Base-by-base conservation (phyloP, 2,888 invertebrate genomes). In the Tetanocera ferruginea region DNA sequence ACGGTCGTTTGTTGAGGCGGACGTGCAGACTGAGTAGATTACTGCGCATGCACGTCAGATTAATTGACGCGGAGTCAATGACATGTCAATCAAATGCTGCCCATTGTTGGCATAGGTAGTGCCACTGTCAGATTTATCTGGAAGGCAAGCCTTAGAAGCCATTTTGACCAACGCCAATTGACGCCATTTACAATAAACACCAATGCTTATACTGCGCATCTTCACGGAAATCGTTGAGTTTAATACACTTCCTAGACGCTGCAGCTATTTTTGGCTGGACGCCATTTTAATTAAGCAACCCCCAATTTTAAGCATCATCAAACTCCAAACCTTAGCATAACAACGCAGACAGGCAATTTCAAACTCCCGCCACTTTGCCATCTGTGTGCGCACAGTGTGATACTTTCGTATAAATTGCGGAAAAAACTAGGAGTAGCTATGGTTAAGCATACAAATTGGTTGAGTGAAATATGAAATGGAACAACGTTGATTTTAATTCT, bases 21-120 rank as follows among this genome's bases (percentile, higher is more conserved):
- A 25, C 23, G 51, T 31, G 57, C 37, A 55, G 78, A 70, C 77
- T 78, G 79, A 77, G 78, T 76, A 80, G 80, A 80, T 80, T 80
- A 83, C 80, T 80, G 82, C 80, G 83, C 83, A 84, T 86, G 82
- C 76, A 82, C 78, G 79, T 81, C 85, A 84, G 86, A 84, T 86
- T 87, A 87, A 86, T 88, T 88, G 87, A 88, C 86, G 84, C 84
- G 85, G 86, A 88, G 88, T 89, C 88, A 89, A 86, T 88, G 88
- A 88, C 88, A 85, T 88, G 88, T 88, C 88, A 88, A 88, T 89
- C 88, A 88, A 87, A 81, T 80, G 77, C 70, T 74, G 78, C 78
- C 76, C 49, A 34, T 51, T n/a, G 76, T 43, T 66, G 76, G 49
- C 28, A 62, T 43, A 17, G 62, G 69, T 49, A 49, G 5, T 55